phyloP scores from a whole-genome alignment of 2,113 vertebrate species.

The Lycaon pictus region DNA sequence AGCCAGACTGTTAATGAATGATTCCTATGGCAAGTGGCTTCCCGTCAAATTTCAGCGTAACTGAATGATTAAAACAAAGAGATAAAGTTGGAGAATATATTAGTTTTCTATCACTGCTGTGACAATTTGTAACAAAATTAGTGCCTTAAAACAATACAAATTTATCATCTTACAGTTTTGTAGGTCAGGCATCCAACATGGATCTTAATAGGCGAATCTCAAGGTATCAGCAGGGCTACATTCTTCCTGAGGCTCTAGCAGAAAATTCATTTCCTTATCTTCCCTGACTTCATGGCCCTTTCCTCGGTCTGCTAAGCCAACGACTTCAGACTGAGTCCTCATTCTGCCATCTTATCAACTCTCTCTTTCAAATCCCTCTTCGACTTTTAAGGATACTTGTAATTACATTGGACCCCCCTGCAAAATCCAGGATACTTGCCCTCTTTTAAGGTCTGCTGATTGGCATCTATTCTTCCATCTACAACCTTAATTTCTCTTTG shows the following conservation, averaged over 20 bases:
- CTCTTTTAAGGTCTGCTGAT: not conserved
- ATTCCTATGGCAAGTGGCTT: not conserved
- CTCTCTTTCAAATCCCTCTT: not conserved
- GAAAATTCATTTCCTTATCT: not conserved
- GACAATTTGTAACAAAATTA: not conserved
- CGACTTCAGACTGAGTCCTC: not conserved
- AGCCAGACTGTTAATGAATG: not conserved
- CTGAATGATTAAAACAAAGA: not conserved
- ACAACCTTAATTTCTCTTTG: not conserved
- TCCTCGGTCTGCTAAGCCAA: not conserved
- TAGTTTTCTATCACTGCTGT: not conserved
- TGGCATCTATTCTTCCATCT: not conserved
- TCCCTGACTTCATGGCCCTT: not conserved
- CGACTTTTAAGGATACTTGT: not conserved
- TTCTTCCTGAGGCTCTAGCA: not conserved
- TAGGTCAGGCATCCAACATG: not conserved
- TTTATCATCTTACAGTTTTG: not conserved
- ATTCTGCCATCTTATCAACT: not conserved
- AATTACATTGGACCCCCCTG: not conserved
- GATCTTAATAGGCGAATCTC: not conserved
- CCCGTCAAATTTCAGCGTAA: not conserved
- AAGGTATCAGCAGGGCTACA: accelerated
- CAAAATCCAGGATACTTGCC: not conserved
- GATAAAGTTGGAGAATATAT: not conserved
- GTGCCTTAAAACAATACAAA: not conserved